Evolutionary conservation across 2,888 invertebrate genomes (phyloP), one percentile per base, ranked within the genome.

Genomic region (Clistopyga incitator): DNA sequence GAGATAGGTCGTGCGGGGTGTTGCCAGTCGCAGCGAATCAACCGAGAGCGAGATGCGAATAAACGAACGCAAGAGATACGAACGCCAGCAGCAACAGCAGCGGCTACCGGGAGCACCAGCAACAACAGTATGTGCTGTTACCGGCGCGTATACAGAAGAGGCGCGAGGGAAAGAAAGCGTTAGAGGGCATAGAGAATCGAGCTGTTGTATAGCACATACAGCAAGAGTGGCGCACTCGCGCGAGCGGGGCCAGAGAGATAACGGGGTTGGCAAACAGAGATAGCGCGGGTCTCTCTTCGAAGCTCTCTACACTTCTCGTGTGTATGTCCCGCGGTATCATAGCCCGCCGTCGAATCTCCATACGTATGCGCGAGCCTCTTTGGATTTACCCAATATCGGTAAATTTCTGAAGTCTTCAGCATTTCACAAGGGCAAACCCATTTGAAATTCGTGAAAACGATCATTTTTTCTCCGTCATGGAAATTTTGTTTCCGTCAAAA

Each of bases 221-320:
- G 71, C 64, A 64, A 78, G 80, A 85, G 80, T 56, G 74, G 47
- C 81, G 84, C 85, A 81, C 76, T 78, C 80, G 80, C 81, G 76
- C 78, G 86, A 87, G 89, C 88, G 89, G 89, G 89, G 89, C 89
- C 88, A 88, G 89, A 85, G 89, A 91, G 92, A 92, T 92, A 92
- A 92, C 92, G 89, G 92, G 91, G 91, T 91, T 91, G 91, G 92
- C 91, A 92, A 92, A 92, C 91, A 92, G 88, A 91, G 92, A 92
- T 92, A 92, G 90, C 87, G 86, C 85, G 85, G 88, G 42, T 67
- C 78, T 38, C 78, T 38, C 52, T 52, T 72, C 76, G 78, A 70
- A 71, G 50, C 29, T 68, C 72, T 67, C 78, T 56, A 34, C 59
- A 38, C 56, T 45, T 61, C 45, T 56, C 50, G 50, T 65, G 52